Evolutionary conservation across 2,797 vertebrate species (phyloP).

Genomic region (Distichodus sexfasciatus): DNA sequence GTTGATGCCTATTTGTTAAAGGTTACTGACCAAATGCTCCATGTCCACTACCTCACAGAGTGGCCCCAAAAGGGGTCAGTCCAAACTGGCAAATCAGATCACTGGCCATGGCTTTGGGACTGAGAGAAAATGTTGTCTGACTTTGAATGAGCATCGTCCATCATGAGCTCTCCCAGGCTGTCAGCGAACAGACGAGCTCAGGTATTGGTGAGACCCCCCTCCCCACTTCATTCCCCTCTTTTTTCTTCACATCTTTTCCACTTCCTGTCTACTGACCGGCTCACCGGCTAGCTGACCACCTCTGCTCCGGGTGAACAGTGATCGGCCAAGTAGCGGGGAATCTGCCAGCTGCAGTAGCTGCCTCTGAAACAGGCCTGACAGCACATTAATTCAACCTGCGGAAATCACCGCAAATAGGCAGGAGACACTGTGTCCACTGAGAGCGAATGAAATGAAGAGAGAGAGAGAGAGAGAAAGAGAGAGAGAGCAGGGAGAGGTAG

Average conservation of each 20-base stretch:
- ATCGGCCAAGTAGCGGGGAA: slow-evolving; percentile 70
- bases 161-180: slow-evolving; percentile 70
- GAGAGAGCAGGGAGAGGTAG: slow-evolving; percentile 36
- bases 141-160: slow-evolving; percentile 77
- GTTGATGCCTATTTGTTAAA: slow-evolving; percentile 64
- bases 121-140: slow-evolving; percentile 82
- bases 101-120: slow-evolving; percentile 70
- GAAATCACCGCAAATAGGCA: slow-evolving; percentile 68
- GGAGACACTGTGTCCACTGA: slow-evolving; percentile 61
- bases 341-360: slow-evolving; percentile 68
- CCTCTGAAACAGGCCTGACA: slow-evolving; percentile 76
- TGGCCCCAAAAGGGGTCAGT: slow-evolving; percentile 67
- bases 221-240: slow-evolving; percentile 48
- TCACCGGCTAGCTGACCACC: slow-evolving; percentile 45
- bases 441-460: slow-evolving; percentile 48
- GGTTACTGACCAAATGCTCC: slow-evolving; percentile 64
- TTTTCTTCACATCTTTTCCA: slow-evolving; percentile 63
- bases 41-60: slow-evolving; percentile 53
- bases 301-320: slow-evolving; percentile 62
- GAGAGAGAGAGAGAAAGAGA: slow-evolving; percentile 44
- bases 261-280: slow-evolving; percentile 51
- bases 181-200: slow-evolving; percentile 61
- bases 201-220: slow-evolving; percentile 36
- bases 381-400: slow-evolving; percentile 77
- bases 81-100: slow-evolving; percentile 57